These are phyloP conservation scores for Palythoa caribaeorum DNA, from an alignment of 92 coral and sea anemone genomes.

Conservation along the genomic window DNA sequence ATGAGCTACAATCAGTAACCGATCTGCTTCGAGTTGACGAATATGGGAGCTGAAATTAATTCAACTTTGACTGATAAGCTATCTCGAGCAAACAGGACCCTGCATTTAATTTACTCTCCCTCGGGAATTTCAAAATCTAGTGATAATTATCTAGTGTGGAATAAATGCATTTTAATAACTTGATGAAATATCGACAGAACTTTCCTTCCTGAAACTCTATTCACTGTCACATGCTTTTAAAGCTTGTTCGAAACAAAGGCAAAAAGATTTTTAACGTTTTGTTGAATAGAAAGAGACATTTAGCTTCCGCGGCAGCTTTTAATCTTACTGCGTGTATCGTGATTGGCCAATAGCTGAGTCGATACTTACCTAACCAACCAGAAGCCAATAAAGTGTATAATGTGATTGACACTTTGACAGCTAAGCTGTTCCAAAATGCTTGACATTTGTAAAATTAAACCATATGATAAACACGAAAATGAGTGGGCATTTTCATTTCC, in stretches of 20 bases:
- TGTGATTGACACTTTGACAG: slow-evolving; percentile 67
- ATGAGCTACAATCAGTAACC: slow-evolving; percentile 16
- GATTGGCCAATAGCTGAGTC: slow-evolving; percentile 56
- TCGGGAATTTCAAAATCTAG: slow-evolving; percentile 55
- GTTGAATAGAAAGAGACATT: slow-evolving; percentile 20
- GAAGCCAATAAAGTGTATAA: slow-evolving; percentile 53
- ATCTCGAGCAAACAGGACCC: slow-evolving; percentile 43
- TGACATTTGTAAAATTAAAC: slow-evolving; percentile 79
- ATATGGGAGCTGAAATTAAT: slow-evolving; percentile 41
- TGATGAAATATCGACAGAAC: slow-evolving; percentile 71
- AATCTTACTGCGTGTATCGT: slow-evolving; percentile 15
- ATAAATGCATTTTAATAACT: slow-evolving; percentile 84
- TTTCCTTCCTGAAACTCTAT: slow-evolving; percentile 62
- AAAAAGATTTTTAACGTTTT: slow-evolving; percentile 17
- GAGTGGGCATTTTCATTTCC: slow-evolving; percentile 37
- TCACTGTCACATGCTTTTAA: slow-evolving; percentile 29
- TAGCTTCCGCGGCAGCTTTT: slow-evolving; percentile 45
- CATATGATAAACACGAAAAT: slow-evolving; percentile 70
- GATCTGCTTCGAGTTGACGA: slow-evolving; percentile 30
- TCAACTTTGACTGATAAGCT: slow-evolving; percentile 43
- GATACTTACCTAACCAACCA: slow-evolving; percentile 56
- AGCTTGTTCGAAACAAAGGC: not conserved
- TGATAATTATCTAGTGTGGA: slow-evolving; percentile 75
- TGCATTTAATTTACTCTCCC: slow-evolving; percentile 21
- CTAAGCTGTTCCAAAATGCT: slow-evolving; percentile 37